These are phyloP conservation scores for Porphyrio hochstetteri DNA, from an alignment of 2,113 vertebrate genomes.

Conservation along the genomic window DNA sequence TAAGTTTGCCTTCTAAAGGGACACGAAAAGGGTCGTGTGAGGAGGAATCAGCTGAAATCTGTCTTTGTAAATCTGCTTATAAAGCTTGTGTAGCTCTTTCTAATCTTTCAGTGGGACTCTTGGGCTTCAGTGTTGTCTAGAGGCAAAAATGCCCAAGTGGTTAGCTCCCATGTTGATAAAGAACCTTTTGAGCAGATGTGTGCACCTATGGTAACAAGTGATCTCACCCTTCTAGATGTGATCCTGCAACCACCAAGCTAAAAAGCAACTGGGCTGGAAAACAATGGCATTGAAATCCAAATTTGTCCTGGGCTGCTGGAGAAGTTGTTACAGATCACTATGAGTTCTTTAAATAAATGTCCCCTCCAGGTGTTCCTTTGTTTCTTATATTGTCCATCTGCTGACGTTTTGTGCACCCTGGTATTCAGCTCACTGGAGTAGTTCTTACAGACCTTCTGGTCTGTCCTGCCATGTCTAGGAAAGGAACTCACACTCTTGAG, in stretches of 20 bases:
- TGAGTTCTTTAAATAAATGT: not conserved
- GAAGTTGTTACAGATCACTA: not conserved
- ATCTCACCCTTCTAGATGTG: not conserved
- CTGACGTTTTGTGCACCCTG: not conserved
- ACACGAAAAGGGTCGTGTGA: not conserved
- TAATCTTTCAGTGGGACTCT: not conserved
- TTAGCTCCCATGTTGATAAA: not conserved
- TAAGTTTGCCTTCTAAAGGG: not conserved
- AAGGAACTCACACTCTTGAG: not conserved
- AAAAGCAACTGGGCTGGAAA: not conserved
- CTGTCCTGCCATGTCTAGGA: not conserved
- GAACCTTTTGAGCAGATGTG: not conserved
- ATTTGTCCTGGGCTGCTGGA: not conserved
- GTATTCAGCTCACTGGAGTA: not conserved
- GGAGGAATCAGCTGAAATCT: not conserved
- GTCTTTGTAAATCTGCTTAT: not conserved
- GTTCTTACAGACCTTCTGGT: not conserved
- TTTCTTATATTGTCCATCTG: not conserved
- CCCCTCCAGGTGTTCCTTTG: not conserved
- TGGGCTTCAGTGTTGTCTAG: not conserved
- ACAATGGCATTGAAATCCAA: accelerated
- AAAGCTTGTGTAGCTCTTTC: not conserved
- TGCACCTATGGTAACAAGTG: not conserved
- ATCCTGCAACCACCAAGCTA: not conserved
- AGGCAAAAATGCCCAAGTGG: not conserved